A percentile compares a stretch with the other conserved stretches of the same genome.
Evolutionary conservation across 1,140 invertebrate species (phyloP).

Genomic region (Gonioctena quinquepunctata): DNA sequence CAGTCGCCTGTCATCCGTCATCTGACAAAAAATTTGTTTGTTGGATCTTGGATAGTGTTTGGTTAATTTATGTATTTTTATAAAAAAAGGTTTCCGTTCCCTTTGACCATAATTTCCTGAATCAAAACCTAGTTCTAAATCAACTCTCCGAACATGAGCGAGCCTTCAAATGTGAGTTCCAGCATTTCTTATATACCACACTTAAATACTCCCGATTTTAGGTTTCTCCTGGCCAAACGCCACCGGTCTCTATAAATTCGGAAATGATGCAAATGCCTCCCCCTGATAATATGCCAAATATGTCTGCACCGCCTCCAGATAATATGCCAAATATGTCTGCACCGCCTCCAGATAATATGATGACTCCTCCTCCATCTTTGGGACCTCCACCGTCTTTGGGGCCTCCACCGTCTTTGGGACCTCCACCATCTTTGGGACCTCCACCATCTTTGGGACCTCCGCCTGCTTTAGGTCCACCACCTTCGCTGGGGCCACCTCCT

Average conservation of each 20-base stretch:
- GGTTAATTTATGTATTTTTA: no score
- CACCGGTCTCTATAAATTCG: not conserved
- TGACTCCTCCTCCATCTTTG: not conserved
- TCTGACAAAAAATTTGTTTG: no score
- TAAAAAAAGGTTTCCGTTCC: no score
- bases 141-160: not conserved
- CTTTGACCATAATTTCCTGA: no score
- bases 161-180: not conserved
- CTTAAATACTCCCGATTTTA: no score
- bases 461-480: not conserved
- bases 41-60: no score
- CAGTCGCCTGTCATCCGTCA: no score
- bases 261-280: conserved; percentile 12
- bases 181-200: no score
- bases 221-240: not conserved
- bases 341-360: not conserved
- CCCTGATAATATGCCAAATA: not conserved
- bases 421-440: not conserved
- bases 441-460: not conserved
- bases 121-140: no score
- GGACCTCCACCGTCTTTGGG: not conserved
- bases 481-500: not conserved
- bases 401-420: not conserved
- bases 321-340: not conserved
- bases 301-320: not conserved